phyloP scores from a whole-genome alignment of 37 sponge, comb jelly and placozoan genomes.

The Cladorhizidae sp. region DNA sequence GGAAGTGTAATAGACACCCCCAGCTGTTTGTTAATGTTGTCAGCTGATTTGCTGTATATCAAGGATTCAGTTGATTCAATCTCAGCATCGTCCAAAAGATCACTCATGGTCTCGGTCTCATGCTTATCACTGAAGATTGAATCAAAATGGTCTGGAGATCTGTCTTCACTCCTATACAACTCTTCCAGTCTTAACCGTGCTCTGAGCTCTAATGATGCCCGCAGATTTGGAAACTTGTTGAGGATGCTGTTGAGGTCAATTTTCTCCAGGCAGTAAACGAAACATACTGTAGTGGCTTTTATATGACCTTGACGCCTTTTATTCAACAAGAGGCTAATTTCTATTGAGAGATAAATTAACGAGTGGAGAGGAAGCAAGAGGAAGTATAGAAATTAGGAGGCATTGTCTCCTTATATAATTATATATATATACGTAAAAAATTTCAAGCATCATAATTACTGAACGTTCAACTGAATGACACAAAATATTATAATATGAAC shows the following conservation, averaged over 20 bases:
- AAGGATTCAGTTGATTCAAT: too few relatives aligned
- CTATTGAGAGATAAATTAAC: constrained; percentile 12
- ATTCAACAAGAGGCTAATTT: constrained; percentile 63
- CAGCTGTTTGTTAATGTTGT: too few relatives aligned
- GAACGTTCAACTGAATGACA: too few relatives aligned
- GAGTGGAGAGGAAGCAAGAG: not conserved
- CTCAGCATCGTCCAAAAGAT: too few relatives aligned
- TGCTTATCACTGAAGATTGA: constrained; percentile 3
- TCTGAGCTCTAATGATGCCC: constrained; percentile 33
- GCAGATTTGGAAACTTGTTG: constrained; percentile 48
- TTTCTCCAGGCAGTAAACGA: constrained; percentile 60
- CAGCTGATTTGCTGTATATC: too few relatives aligned
- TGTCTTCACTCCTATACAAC: not conserved
- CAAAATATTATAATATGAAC: too few relatives aligned
- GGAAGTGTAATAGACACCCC: too few relatives aligned
- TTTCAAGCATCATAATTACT: too few relatives aligned
- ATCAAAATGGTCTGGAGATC: not conserved
- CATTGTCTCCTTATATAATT: too few relatives aligned
- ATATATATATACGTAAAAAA: too few relatives aligned
- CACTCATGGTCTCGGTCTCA: too few relatives aligned
- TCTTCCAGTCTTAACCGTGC: constrained; percentile 16
- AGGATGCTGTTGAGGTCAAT: constrained; percentile 65
- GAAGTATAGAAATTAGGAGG: too few relatives aligned
- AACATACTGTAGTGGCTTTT: constrained; percentile 53
- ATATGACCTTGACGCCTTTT: constrained; percentile 49